Evolutionary conservation across 2,888 invertebrate genomes (phyloP).

Genomic region (Ichneumoninae sp.): DNA sequence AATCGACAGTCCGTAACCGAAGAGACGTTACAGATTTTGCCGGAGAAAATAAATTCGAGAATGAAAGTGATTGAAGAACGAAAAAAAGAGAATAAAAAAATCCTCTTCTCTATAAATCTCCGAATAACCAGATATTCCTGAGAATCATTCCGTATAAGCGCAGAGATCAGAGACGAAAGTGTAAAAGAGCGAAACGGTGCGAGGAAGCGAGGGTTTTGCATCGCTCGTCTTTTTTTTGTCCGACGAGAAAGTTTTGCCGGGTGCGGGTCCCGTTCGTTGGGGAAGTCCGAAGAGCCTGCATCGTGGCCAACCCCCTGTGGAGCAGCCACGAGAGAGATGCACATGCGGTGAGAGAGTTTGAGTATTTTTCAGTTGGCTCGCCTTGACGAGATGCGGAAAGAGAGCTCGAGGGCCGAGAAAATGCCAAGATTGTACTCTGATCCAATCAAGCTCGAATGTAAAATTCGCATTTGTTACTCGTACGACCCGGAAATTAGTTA

Average conservation of each 20-base stretch:
- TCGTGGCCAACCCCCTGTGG: constrained; percentile 48
- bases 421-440: neutral
- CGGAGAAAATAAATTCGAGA: neutral
- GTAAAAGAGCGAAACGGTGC: constrained; percentile 18
- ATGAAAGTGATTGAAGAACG: constrained; percentile 26
- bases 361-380: constrained; percentile 22
- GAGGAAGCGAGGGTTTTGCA: constrained; percentile 18
- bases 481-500: neutral
- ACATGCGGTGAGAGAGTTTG: constrained; percentile 28
- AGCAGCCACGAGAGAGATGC: constrained; percentile 23
- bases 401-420: constrained; percentile 1
- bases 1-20: constrained; percentile 10
- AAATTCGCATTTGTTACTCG: neutral
- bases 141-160: constrained; percentile 20
- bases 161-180: constrained; percentile 14
- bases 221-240: constrained; percentile 13
- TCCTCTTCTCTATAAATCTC: constrained; percentile 53
- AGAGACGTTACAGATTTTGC: constrained; percentile 49
- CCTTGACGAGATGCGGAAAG: neutral
- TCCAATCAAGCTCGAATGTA: neutral
- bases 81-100: constrained; percentile 32
- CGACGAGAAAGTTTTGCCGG: constrained; percentile 42
- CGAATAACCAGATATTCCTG: constrained; percentile 38
- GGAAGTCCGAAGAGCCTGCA: constrained; percentile 40
- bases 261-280: constrained; percentile 9